Conservation (phyloP, 2,113 vertebrate genomes). For the Glaucomys volans region DNA sequence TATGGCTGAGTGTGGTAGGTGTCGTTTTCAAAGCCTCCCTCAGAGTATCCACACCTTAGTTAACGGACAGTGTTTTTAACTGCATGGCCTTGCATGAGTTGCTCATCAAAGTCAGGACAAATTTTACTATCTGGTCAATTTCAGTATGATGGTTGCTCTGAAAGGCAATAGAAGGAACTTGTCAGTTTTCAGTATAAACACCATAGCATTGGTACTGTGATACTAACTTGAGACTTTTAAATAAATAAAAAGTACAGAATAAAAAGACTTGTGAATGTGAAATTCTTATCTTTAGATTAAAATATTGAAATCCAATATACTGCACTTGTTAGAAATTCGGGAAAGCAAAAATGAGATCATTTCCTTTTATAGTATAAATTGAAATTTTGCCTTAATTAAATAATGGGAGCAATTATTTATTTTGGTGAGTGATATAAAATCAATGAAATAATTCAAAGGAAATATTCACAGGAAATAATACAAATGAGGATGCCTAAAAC, state of each 20-base stretch:
- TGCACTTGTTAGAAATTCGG: conserved; percentile 3
- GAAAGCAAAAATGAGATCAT: conserved; percentile 23
- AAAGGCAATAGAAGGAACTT: neutral
- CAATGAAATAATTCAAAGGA: conserved; percentile 46
- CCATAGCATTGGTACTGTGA: neutral
- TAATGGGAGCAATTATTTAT: neutral
- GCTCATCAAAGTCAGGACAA: neutral
- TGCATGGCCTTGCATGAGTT: neutral
- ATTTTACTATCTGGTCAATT: neutral
- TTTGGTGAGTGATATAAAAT: conserved; percentile 29
- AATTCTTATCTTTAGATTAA: neutral
- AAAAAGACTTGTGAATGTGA: neutral
- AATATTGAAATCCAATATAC: neutral
- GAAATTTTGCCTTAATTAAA: conserved; percentile 58
- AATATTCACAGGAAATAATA: neutral
- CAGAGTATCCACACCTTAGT: neutral
- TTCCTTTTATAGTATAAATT: conserved; percentile 32
- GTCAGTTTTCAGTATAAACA: neutral
- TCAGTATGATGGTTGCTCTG: neutral
- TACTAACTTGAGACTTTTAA: neutral
- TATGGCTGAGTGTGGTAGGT: neutral
- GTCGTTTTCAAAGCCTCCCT: neutral
- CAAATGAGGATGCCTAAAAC: neutral
- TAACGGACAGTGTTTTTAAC: neutral
- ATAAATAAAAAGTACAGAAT: neutral